phyloP scores from a whole-genome alignment of 2,113 vertebrate genomes.

The Circaetus gallicus region DNA sequence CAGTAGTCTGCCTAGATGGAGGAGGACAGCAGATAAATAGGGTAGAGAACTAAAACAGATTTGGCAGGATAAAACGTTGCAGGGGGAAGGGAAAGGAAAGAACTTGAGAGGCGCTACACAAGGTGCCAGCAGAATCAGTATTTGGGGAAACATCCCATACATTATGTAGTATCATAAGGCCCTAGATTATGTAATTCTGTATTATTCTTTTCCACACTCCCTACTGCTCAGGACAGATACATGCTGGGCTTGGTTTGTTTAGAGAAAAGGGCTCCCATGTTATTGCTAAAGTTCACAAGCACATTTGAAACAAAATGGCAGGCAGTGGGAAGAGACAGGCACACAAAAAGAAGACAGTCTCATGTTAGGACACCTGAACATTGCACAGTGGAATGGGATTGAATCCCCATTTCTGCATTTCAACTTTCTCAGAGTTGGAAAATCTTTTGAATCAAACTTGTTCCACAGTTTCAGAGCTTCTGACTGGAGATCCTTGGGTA shows the following conservation, averaged over 20 bases:
- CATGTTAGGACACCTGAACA: not conserved
- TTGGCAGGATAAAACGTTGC: not conserved
- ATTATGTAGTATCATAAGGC: not conserved
- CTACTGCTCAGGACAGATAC: not conserved
- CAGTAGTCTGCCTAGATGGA: not conserved
- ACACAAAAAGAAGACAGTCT: not conserved
- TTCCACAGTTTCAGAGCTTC: not conserved
- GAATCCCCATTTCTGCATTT: not conserved
- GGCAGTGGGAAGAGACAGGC: not conserved
- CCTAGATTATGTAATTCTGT: not conserved
- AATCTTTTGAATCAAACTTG: not conserved
- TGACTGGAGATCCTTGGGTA: not conserved
- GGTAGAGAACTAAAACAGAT: not conserved
- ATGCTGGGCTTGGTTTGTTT: not conserved
- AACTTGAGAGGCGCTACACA: not conserved
- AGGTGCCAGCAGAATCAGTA: not conserved
- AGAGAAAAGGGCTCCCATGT: not conserved
- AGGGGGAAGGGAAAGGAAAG: not conserved
- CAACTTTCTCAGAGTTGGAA: not conserved
- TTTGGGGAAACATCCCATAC: not conserved
- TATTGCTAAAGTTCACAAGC: not conserved
- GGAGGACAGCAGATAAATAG: not conserved
- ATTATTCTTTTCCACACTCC: not conserved
- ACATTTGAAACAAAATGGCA: not conserved
- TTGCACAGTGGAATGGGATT: not conserved